These are phyloP conservation scores for Astropecten irregularis DNA, from an alignment of 53 echinoderm and acorn worm genomes.

Conservation along the genomic window DNA sequence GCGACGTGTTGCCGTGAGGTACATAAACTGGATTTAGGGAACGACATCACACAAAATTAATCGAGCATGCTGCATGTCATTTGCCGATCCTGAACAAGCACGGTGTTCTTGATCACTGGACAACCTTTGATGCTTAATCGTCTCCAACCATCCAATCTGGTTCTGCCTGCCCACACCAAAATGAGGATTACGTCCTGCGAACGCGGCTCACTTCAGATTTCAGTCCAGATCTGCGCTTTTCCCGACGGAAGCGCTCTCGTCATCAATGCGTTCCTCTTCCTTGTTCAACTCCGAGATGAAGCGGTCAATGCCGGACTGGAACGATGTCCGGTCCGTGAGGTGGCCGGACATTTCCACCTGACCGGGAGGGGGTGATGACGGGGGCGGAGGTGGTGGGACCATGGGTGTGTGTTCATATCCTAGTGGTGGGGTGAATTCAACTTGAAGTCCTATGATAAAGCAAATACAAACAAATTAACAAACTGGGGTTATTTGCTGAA, in stretches of 20 bases:
- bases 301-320: not conserved
- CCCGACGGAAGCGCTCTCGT: not conserved
- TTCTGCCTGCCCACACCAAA: too few relatives aligned
- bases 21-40: too few relatives aligned
- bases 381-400: slow-evolving; percentile 38
- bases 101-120: too few relatives aligned
- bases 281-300: slow-evolving; percentile 18
- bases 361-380: slow-evolving; percentile 21
- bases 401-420: not conserved
- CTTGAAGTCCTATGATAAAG: slow-evolving; percentile 1
- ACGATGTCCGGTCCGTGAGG: not conserved
- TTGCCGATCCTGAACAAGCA: too few relatives aligned
- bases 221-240: slow-evolving; percentile 10
- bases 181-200: too few relatives aligned
- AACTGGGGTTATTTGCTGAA: too few relatives aligned
- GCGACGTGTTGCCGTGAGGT: too few relatives aligned
- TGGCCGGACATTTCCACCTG: not conserved
- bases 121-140: too few relatives aligned
- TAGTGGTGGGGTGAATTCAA: slow-evolving; percentile 41
- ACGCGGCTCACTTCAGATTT: too few relatives aligned
- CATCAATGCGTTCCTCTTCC: not conserved
- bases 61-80: too few relatives aligned
- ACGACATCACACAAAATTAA: too few relatives aligned
- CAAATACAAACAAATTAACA: not conserved
- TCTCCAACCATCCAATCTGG: too few relatives aligned